Percentiles rank a stretch among this genome's conserved stretches.
Evolutionary conservation across 2,888 invertebrate genomes (phyloP).

Genomic region (Coronaproctus castanopsis): DNA sequence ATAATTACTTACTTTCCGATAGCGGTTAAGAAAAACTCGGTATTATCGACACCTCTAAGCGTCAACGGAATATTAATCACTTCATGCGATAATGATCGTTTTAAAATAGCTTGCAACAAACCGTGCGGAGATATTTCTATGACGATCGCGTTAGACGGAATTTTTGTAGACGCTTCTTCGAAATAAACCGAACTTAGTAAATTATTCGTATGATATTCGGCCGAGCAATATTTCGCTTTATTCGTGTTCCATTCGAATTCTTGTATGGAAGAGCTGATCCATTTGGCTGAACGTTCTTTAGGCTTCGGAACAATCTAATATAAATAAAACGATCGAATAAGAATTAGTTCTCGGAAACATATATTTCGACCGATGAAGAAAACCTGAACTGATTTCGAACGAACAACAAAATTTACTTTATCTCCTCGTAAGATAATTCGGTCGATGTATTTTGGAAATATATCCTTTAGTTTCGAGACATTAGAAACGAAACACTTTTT

Average conservation of each 20-base stretch:
- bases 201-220: conserved; percentile 78
- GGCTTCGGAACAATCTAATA: conserved; percentile 37
- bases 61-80: conserved; percentile 38
- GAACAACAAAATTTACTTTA: no score
- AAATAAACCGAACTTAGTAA: conserved; percentile 40
- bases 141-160: conserved; percentile 40
- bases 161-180: conserved; percentile 39
- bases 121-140: conserved; percentile 52
- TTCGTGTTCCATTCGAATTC: conserved; percentile 45
- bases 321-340: conserved; percentile 1
- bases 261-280: conserved; percentile 72
- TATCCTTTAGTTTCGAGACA: no score
- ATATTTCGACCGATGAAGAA: no score
- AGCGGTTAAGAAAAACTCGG: conserved; percentile 27
- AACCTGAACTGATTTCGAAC: no score
- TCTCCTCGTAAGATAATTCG: no score
- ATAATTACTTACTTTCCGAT: conserved; percentile 27
- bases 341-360: neutral
- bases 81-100: conserved; percentile 34
- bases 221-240: conserved; percentile 44
- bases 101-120: conserved; percentile 43
- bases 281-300: conserved; percentile 45
- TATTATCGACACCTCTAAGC: conserved; percentile 33
- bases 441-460: no score
- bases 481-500: no score